Evolutionary conservation across 2,888 invertebrate genomes (phyloP), one percentile per base, ranked within the genome.

Genomic region (Peribatodes rhomboidaria): DNA sequence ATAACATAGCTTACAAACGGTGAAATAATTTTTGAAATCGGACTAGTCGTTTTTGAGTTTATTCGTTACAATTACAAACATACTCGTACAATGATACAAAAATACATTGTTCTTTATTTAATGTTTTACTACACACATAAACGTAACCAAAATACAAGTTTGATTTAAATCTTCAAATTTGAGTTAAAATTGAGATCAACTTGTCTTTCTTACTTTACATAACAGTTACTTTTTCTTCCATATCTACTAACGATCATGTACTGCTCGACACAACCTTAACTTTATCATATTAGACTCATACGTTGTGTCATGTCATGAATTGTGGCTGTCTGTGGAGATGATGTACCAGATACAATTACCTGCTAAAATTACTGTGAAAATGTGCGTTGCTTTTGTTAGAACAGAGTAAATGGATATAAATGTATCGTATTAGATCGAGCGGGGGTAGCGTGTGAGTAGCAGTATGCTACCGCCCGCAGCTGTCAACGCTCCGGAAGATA

Each of bases 401-500:
- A 47, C 14, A 1, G n/a, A 46, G 46, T 20, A 46, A 11, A 46
- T 22, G 20, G 18, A 20, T 68, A 68, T 57, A 60, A 44, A 61
- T 66, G 58, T 62, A 54, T 63, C 52, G 55, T 68, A 64, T 70
- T 68, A 65, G 59, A 52, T 65, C 41, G 65, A 63, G 55, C 61
- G 64, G 61, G 52, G 35, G 35, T 18, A 66, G 55, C 57, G 64
- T 65, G 64, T 47, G 67, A 65, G 67, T 60, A 44, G 61, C 57
- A 52, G 54, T 58, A 54, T 58, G 54, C 33, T 33, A 47, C 55
- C 49, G 49, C 58, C 62, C 64, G 58, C 58, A 39, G 65, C 59
- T 54, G 55, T 41, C 47, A n/a, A 72, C 61, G 65, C 72, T 61
- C 80, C 86, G 88, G 88, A 87, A 81, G 83, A 78, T 78, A 80